A percentile compares a stretch with the other conserved stretches of the same genome.
These are phyloP conservation scores for Xyrichtys novacula DNA, from an alignment of 2,797 vertebrate species.

Conservation along the genomic window DNA sequence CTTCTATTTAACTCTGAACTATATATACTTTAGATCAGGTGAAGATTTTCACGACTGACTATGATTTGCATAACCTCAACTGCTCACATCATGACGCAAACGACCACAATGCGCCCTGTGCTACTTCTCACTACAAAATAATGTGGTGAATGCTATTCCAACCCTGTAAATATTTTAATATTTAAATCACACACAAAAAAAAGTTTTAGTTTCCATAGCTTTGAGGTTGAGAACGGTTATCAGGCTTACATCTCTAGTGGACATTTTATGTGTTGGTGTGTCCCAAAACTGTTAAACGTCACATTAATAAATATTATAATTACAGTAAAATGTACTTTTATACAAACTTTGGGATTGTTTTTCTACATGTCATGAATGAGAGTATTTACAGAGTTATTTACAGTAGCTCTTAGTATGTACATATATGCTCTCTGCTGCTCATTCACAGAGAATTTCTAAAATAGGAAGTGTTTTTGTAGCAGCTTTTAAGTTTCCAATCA, in stretches of 20 bases:
- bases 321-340: not conserved
- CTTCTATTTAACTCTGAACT: not conserved
- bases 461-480: conserved; percentile 51
- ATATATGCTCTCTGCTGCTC: conserved; percentile 24
- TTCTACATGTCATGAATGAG: not conserved
- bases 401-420: not conserved
- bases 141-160: not conserved
- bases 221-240: too few species aligned
- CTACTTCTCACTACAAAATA: not conserved
- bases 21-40: not conserved
- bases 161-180: not conserved
- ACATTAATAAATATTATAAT: too few species aligned
- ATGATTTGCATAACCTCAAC: not conserved
- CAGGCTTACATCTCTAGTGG: too few species aligned
- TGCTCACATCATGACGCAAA: not conserved
- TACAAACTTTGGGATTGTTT: too few species aligned
- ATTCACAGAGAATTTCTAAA: conserved; percentile 49
- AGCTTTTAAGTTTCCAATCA: conserved; percentile 59
- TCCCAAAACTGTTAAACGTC: too few species aligned
- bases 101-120: not conserved
- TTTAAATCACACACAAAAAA: too few species aligned
- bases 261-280: too few species aligned
- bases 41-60: not conserved
- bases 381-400: not conserved
- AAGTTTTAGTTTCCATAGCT: too few species aligned